Percentiles rank a stretch among this genome's conserved stretches.
Conservation (phyloP, 2,113 vertebrate genomes). For the Plestiodon gilberti region DNA sequence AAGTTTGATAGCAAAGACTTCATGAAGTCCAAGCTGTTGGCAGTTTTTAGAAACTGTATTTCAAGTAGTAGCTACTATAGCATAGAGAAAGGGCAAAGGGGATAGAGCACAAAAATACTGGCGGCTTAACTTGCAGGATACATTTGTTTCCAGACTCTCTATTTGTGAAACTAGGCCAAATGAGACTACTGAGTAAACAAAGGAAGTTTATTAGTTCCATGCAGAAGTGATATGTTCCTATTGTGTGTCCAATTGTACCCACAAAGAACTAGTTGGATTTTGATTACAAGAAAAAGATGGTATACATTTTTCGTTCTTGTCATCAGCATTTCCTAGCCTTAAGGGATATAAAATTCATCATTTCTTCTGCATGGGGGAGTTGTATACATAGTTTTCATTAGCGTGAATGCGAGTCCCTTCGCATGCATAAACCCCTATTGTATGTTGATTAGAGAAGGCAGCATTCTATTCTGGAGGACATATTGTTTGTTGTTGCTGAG, state of each 20-base stretch:
- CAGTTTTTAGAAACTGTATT: conserved; percentile 51
- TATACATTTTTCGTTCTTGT: conserved; percentile 31
- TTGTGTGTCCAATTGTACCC: conserved; percentile 14
- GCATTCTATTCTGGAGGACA: conserved; percentile 18
- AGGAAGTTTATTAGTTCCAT: conserved; percentile 61
- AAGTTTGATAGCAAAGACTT: conserved; percentile 26
- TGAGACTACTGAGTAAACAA: conserved; percentile 60
- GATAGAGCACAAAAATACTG: conserved; percentile 54
- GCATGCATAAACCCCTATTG: background rate
- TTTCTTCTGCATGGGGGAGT: conserved; percentile 17
- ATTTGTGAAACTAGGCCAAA: conserved; percentile 63
- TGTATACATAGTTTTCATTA: conserved; percentile 18
- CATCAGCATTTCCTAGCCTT: conserved; percentile 33
- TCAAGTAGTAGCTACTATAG: conserved; percentile 42
- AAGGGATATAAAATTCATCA: conserved; percentile 30
- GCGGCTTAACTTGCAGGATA: conserved; percentile 50
- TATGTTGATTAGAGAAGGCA: conserved; percentile 7
- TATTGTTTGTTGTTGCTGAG: conserved; percentile 12
- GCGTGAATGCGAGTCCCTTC: conserved; percentile 2
- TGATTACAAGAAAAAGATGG: conserved; percentile 39
- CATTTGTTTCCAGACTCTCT: conserved; percentile 53
- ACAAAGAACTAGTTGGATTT: conserved; percentile 37
- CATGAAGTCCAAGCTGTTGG: conserved; percentile 46
- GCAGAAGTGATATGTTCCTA: conserved; percentile 39
- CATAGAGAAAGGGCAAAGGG: conserved; percentile 22